These are phyloP conservation scores for Lepus americanus DNA, from an alignment of 2,113 vertebrate species.

Conservation along the genomic window DNA sequence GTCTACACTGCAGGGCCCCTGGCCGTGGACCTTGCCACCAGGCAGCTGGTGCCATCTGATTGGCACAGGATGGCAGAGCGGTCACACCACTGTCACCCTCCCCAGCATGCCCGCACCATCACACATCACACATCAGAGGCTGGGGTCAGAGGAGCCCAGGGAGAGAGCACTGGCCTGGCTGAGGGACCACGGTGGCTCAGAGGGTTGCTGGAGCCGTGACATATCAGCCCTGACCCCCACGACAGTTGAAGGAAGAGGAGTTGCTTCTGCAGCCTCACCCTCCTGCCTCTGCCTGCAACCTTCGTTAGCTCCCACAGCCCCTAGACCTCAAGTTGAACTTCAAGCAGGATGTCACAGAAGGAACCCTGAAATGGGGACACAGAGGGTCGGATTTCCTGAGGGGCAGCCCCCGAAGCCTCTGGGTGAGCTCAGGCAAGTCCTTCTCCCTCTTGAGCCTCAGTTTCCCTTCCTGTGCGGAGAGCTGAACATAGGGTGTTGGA, in stretches of 20 bases:
- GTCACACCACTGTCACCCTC: not conserved
- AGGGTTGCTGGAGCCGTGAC: not conserved
- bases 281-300: not conserved
- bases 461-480: not conserved
- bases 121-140: slow-evolving; percentile 16
- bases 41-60: not conserved
- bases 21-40: not conserved
- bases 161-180: not conserved
- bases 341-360: not conserved
- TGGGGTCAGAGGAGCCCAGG: not conserved
- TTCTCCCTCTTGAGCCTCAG: not conserved
- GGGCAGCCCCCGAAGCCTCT: not conserved
- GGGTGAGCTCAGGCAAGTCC: not conserved
- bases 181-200: not conserved
- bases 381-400: not conserved
- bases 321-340: not conserved
- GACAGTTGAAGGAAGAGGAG: not conserved
- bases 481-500: not conserved
- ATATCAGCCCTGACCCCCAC: not conserved
- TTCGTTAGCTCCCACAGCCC: not conserved
- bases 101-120: not conserved
- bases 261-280: not conserved
- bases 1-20: slow-evolving; percentile 66
- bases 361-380: not conserved
- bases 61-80: not conserved